Evolutionary conservation across 2,888 invertebrate species (phyloP).

Genomic region (Agriopis leucophaearia): DNA sequence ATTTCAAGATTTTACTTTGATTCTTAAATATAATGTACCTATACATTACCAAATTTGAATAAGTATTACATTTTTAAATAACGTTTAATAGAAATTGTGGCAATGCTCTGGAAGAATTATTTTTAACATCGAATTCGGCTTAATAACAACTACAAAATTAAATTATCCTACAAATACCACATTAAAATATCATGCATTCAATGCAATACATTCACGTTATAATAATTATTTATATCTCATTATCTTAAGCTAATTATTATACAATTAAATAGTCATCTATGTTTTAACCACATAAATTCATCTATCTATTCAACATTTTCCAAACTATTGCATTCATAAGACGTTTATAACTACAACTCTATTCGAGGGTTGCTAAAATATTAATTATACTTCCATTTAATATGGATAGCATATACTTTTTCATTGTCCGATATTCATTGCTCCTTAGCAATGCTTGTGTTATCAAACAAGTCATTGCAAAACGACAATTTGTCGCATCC

Average conservation of each 20-base stretch:
- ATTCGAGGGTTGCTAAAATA: slow-evolving; percentile 43
- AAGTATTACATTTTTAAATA: slow-evolving; percentile 59
- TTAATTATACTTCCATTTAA: slow-evolving; percentile 25
- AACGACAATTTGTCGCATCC: slow-evolving; percentile 31
- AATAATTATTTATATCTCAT: slow-evolving; percentile 49
- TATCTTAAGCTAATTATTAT: slow-evolving; percentile 65
- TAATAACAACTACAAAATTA: slow-evolving; percentile 68
- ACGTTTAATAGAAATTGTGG: slow-evolving; percentile 70
- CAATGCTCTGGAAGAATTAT: slow-evolving; percentile 79
- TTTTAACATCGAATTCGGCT: slow-evolving; percentile 78
- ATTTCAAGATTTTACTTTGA: slow-evolving; percentile 34
- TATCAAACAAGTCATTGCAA: slow-evolving; percentile 27
- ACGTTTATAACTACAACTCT: slow-evolving; percentile 55
- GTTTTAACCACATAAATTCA: slow-evolving; percentile 74
- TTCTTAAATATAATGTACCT: slow-evolving; percentile 48
- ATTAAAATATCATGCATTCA: slow-evolving; percentile 69
- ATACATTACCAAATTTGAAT: slow-evolving; percentile 60
- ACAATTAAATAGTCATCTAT: slow-evolving; percentile 70
- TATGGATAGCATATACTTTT: slow-evolving; percentile 23
- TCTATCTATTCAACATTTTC: slow-evolving; percentile 66
- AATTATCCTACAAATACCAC: slow-evolving; percentile 51
- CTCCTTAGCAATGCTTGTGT: slow-evolving; percentile 32
- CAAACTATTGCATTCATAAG: slow-evolving; percentile 75
- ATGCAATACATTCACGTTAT: slow-evolving; percentile 62
- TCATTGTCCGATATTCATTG: slow-evolving; percentile 49